Evolutionary conservation across 1,140 invertebrate species (phyloP).

Genomic region (Papilio xuthus): DNA sequence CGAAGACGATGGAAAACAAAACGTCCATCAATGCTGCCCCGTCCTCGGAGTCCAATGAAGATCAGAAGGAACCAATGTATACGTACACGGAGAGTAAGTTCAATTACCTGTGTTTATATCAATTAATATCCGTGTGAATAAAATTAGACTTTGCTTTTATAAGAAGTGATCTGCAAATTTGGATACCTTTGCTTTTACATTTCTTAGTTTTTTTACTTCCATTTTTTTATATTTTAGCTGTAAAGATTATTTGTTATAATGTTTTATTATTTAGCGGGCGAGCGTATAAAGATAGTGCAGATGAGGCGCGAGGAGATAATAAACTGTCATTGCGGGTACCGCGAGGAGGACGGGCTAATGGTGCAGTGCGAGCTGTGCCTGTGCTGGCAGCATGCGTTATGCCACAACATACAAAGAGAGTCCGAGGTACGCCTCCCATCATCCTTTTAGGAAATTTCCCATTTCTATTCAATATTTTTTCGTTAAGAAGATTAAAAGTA

Average conservation of each 20-base stretch:
- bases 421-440: slow-evolving; percentile 60
- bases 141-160: no score
- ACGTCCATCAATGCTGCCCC: slow-evolving; percentile 37
- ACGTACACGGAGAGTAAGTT: slow-evolving; percentile 72
- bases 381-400: slow-evolving; percentile 96
- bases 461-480: no score
- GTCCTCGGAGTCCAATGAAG: slow-evolving; percentile 61
- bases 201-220: no score
- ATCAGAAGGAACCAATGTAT: slow-evolving; percentile 58
- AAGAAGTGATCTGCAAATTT: no score
- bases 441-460: no score
- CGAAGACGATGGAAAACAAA: slow-evolving; percentile 55
- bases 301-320: slow-evolving; percentile 91
- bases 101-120: slow-evolving; percentile 10
- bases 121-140: not conserved
- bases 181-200: no score
- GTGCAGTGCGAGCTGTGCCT: slow-evolving; percentile 97
- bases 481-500: no score
- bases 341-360: slow-evolving; percentile 96
- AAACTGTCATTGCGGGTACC: slow-evolving; percentile 90
- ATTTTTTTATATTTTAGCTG: no score
- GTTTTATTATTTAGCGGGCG: slow-evolving; percentile 71
- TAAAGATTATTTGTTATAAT: not conserved
- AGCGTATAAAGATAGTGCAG: slow-evolving; percentile 85
- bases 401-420: slow-evolving; percentile 91